Base-by-base conservation (phyloP, 2,797 vertebrate species). In the Dermochelys coriacea region DNA sequence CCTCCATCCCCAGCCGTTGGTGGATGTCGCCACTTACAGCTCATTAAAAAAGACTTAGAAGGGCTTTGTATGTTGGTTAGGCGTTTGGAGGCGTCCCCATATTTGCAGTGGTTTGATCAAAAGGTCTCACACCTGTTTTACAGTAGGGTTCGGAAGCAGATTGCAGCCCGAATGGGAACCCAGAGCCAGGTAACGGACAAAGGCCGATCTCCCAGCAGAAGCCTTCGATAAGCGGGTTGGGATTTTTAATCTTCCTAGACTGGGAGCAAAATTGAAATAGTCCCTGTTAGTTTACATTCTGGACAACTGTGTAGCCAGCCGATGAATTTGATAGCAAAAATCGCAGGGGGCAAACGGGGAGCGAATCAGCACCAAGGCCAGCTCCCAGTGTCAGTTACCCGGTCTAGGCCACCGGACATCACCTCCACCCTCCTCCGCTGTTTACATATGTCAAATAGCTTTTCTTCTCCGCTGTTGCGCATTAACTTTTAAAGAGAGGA, bases 311-410 rank as follows among this genome's bases (percentile, higher is more conserved):
- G 4, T 31, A 45, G 41, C 6, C 37, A 8, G 41, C 11, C 37
- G 47, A 12, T n/a, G 34, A 68, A 64, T n/a, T n/a, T 45, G 71
- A 75, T 7, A 27, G 37, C 10, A 25, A 45, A 45, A 27, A 21
- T 25, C 34, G 8, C 34, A 5, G 31, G 21, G 31, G 7, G n/a
- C 6, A 45, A 34, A 5, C 8, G 41, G 47, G 21, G 31, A 12
- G 23, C n/a, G 11, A 50, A 96, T 98, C 98, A 98, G 98, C 94
- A 98, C 98, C 98, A 87, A 94, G 95, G 98, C 98, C 97, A 98
- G 97, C 61, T 97, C 97, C 95, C 55, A 18, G 50, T 11, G 37
- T 27, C 19, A 37, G 19, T 29, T 71, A 37, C 21, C 7, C 4
- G 18, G 8, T 37, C 8, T 37, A 68, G n/a, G 1, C n/a, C 18